phyloP scores from a whole-genome alignment of 2,113 vertebrate species.

The Mesembrinibis cayennensis region DNA sequence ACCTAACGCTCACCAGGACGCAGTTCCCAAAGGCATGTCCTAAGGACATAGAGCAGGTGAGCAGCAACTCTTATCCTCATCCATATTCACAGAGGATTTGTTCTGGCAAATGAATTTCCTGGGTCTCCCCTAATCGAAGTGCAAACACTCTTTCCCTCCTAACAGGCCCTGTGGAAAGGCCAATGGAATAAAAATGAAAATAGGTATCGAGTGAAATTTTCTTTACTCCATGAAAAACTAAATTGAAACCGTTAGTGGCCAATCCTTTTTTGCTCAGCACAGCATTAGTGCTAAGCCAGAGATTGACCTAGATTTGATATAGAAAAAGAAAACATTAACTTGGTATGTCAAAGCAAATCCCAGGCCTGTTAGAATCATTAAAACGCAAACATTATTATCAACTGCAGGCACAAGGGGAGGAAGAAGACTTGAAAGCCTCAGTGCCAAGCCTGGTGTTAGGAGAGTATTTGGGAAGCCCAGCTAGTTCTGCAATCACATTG shows the following conservation, averaged over 20 bases:
- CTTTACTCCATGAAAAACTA: constrained; percentile 40
- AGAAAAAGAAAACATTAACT: constrained; percentile 58
- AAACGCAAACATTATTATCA: constrained; percentile 57
- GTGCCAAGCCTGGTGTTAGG: not conserved
- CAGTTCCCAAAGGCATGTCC: not conserved
- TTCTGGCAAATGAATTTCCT: not conserved
- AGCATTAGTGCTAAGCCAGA: constrained; percentile 55
- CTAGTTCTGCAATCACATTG: not conserved
- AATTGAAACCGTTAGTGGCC: constrained; percentile 65
- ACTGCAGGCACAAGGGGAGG: constrained; percentile 44
- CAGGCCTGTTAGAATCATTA: constrained; percentile 39
- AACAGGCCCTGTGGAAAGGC: not conserved
- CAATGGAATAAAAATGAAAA: constrained; percentile 58
- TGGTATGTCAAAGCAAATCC: constrained; percentile 55
- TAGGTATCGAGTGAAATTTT: constrained; percentile 42
- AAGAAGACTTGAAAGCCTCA: not conserved
- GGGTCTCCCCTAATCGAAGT: not conserved
- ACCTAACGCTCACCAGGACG: not conserved
- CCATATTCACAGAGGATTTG: not conserved
- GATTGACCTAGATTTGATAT: constrained; percentile 59
- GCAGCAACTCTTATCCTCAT: not conserved
- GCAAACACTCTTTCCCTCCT: not conserved
- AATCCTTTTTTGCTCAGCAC: constrained; percentile 44
- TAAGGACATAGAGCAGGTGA: not conserved
- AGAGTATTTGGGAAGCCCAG: not conserved